Evolutionary conservation across 2,888 invertebrate genomes (phyloP), one percentile per base, ranked within the genome.

Genomic region (Kuschelorhynchus macadamiae): DNA sequence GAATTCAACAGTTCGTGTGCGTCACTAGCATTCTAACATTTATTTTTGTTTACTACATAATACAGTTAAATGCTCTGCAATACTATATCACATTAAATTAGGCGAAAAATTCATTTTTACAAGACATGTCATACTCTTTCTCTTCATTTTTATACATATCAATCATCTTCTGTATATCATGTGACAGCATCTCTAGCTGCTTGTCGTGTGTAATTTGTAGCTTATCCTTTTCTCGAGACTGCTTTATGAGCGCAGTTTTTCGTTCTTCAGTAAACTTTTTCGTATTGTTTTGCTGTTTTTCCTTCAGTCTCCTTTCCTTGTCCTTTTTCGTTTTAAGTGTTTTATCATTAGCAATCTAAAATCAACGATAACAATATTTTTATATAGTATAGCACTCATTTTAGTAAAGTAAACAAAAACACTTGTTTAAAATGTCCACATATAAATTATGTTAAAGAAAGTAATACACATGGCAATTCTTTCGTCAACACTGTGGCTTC

Each of bases 191-290:
- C 75, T 96, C 95, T 80, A 94, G 87, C 81, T 97, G 96, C 79
- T 97, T 95, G 78, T 94, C 94, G 80, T 99, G 98, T 41, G 92
- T 91, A 59, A 93, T 91, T 81, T 95, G 94, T 73, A 98, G 86
- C 83, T 97, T 95, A 74, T 97, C 96, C 82, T 92, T 94, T 81
- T 97, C 96, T 73, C 96, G 92, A 65, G 90, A 91, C 79, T 97
- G 97, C 79, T 97, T 95, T 80, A 96, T 94, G 62, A 92, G 91
- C 56, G 92, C 92, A 70, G 89, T 90, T 88, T 93, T 95, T 64
- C 96, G 88, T 84, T 98, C 98, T 76, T 98, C 98, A 87, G 97
- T 92, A 81, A 98, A 98, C 79, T 95, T 94, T 84, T 98, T 98
- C 57, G 96, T 97, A 82, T 98, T 98, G 82, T 97, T 98, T 81